Base-by-base conservation (phyloP, 2,888 invertebrate genomes). In the Cantharis lateralis region DNA sequence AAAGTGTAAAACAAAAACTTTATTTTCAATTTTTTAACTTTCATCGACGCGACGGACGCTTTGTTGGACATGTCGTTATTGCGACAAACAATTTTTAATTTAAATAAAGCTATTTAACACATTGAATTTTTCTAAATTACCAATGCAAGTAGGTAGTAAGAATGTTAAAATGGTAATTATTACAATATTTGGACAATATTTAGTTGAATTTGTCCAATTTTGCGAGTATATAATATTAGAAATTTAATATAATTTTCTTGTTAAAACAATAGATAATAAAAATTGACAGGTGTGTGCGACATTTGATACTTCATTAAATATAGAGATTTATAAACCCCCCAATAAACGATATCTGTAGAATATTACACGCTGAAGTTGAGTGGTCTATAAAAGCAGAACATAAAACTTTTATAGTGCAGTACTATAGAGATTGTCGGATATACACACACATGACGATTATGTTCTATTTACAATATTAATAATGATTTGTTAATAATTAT, bases 301-400 rank as follows among this genome's bases (percentile, higher is more conserved):
- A 85, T 84, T 84, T 85, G 83, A 86, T 87, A 86, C 85, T 86
- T 86, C 85, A 86, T 86, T 86, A 86, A 85, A 84, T 84, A 66
- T 66, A 82, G 84, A 86, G 87, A 87, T 87, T 87, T 87, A 87
- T 85, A 87, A 85, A 84, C 84, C 83, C 84, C 85, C 83, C 85
- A 87, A 87, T 87, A 87, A 87, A 87, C 84, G 87, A 86, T 87
- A 87, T 87, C 86, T 85, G 85, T 82, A 85, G 84, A 84, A 86
- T 86, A 86, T 86, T 83, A 78, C 72, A 75, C 78, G 73, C 74
- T 75, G 75, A 83, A 82, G 84, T 83, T 83, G 85, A 85, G 84
- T 85, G 86, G 85, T 84, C 86, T 84, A 87, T 87, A 87, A 86
- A 87, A 84, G 83, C 81, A 82, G 83, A 82, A 84, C 84, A 84